phyloP scores from a whole-genome alignment of 2,113 vertebrate species.

The Vulpes lagopus region DNA sequence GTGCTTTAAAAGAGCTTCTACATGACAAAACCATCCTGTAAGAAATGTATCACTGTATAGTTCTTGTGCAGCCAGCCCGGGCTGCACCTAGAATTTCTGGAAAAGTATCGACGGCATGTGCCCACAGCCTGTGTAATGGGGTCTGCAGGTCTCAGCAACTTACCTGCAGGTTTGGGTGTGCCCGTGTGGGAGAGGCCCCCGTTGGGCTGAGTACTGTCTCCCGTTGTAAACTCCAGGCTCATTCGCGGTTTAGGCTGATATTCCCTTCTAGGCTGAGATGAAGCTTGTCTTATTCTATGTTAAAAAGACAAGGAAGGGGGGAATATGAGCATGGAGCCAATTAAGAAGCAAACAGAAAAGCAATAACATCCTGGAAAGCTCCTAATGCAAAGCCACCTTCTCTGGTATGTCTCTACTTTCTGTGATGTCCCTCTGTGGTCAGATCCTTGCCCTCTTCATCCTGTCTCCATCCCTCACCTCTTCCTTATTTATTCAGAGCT shows the following conservation, averaged over 20 bases:
- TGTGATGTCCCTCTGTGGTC: background rate
- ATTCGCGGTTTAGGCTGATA: constrained; percentile 95
- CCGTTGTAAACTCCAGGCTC: constrained; percentile 93
- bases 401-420: background rate
- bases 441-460: background rate
- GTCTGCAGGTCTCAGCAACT: background rate
- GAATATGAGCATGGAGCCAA: background rate
- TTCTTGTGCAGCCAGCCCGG: background rate
- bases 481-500: background rate
- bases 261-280: constrained; percentile 94
- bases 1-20: background rate
- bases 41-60: background rate
- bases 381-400: background rate
- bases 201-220: constrained; percentile 93
- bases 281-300: constrained; percentile 94
- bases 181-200: constrained; percentile 93
- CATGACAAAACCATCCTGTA: background rate
- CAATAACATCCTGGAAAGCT: background rate
- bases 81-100: background rate
- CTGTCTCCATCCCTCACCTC: background rate
- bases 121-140: background rate
- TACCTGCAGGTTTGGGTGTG: constrained; percentile 95
- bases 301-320: background rate
- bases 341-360: background rate
- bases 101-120: accelerated